Evolutionary conservation across 1,140 invertebrate genomes (phyloP).

Genomic region (Rhagoletis pomonella): DNA sequence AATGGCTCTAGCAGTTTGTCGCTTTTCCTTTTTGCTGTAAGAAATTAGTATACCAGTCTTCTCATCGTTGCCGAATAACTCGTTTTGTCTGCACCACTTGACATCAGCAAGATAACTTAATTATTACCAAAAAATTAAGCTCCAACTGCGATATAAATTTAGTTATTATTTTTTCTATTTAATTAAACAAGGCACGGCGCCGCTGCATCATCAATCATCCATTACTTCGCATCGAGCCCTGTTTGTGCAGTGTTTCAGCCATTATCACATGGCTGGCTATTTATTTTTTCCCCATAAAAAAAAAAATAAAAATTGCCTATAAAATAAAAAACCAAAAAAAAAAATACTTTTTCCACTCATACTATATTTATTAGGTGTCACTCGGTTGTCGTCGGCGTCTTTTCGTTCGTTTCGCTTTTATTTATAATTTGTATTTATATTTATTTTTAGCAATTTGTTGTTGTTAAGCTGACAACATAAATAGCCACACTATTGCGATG

Average conservation of each 20-base stretch:
- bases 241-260: neutral
- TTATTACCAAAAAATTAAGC: no score
- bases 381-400: conserved; percentile 22
- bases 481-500: neutral
- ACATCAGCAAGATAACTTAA: no score
- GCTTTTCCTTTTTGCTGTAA: no score
- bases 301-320: no score
- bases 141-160: no score
- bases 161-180: neutral
- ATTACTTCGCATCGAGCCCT: neutral
- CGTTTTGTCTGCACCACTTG: no score
- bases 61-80: no score
- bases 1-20: no score
- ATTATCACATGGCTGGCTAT: neutral
- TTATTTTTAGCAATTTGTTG: conserved; percentile 14
- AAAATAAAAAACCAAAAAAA: conserved; percentile 26
- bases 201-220: neutral
- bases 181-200: neutral
- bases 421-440: neutral
- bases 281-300: no score
- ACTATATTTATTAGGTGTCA: conserved; percentile 23
- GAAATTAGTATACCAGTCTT: no score
- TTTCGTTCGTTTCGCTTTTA: neutral
- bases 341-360: neutral
- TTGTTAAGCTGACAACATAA: conserved; percentile 32